A percentile compares a stretch with the other conserved stretches of the same genome.
These are phyloP conservation scores for Oligia latruncula DNA, from an alignment of 2,888 invertebrate genomes.

Conservation along the genomic window DNA sequence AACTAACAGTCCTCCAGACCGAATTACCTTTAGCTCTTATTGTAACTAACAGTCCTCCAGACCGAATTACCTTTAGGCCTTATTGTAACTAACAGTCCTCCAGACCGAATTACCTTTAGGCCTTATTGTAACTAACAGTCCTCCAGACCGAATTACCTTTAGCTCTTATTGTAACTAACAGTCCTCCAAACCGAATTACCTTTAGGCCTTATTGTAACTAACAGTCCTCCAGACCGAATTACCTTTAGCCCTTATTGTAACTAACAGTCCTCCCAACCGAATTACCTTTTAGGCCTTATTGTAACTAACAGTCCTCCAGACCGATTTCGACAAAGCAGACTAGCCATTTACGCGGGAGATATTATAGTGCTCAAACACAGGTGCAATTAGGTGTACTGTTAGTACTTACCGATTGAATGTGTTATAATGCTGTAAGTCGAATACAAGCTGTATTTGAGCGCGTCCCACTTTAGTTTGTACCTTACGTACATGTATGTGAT, in stretches of 20 bases:
- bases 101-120: background rate
- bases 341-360: no score
- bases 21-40: background rate
- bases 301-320: no score
- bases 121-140: background rate
- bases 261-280: no score
- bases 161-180: background rate
- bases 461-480: conserved; percentile 86
- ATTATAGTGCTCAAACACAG: no score
- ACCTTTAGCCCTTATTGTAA: background rate
- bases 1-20: no score
- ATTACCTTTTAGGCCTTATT: background rate
- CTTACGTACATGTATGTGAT: conserved; percentile 85
- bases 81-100: background rate
- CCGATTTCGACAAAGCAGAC: no score
- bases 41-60: no score
- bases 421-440: conserved; percentile 84
- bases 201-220: background rate
- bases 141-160: background rate
- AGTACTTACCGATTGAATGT: conserved; percentile 82
- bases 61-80: background rate
- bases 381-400: background rate
- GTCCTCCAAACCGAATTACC: background rate
- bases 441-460: conserved; percentile 84
- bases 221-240: no score